Conservation (phyloP, 1,140 invertebrate genomes). For the Apis cerana region DNA sequence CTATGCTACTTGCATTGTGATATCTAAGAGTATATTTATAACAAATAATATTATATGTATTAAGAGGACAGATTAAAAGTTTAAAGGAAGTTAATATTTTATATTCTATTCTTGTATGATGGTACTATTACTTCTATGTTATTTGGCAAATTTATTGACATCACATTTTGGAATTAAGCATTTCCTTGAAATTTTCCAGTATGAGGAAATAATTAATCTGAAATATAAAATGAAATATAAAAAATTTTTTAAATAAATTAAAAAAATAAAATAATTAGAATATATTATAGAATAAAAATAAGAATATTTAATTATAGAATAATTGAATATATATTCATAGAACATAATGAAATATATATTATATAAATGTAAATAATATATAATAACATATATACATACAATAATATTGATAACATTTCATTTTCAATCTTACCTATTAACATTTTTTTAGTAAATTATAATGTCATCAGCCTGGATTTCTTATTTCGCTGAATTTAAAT, state of each 20-base stretch:
- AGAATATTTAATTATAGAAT: too few species aligned
- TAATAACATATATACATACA: not conserved
- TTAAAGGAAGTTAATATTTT: constrained; percentile 44
- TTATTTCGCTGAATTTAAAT: constrained; percentile 53
- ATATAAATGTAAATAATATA: not conserved
- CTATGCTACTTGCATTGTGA: constrained; percentile 54
- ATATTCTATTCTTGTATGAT: constrained; percentile 39
- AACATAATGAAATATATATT: not conserved
- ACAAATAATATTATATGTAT: constrained; percentile 49
- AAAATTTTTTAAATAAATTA: not conserved
- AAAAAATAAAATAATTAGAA: not conserved
- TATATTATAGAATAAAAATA: not conserved
- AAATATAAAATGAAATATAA: constrained; percentile 2
- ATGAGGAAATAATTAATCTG: constrained; percentile 59
- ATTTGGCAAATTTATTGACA: constrained; percentile 66
- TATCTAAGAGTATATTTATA: constrained; percentile 53
- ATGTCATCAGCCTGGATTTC: constrained; percentile 45
- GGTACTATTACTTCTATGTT: constrained; percentile 46
- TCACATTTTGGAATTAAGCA: constrained; percentile 46
- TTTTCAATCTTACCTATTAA: constrained; percentile 49
- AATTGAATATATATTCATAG: too few species aligned
- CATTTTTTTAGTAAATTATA: constrained; percentile 38
- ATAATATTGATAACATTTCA: too few species aligned
- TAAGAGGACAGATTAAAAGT: constrained; percentile 46
- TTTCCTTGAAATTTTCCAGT: constrained; percentile 39